These are phyloP conservation scores for Rhombomys opimus DNA, from an alignment of 2,113 vertebrate species.

Conservation along the genomic window DNA sequence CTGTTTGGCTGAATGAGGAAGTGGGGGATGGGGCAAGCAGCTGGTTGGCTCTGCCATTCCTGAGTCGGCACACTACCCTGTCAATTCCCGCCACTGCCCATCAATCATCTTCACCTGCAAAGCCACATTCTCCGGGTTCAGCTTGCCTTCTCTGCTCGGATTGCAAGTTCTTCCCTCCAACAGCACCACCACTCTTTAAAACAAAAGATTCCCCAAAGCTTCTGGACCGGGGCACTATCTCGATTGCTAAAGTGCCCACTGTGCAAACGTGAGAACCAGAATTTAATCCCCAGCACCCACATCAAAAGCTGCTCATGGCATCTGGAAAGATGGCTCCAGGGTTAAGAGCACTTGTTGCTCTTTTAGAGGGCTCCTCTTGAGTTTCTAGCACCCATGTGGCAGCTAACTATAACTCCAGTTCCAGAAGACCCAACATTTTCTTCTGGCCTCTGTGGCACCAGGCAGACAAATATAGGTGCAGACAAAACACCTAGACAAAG, in stretches of 20 bases:
- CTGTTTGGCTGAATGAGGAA: background rate
- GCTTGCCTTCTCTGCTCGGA: background rate
- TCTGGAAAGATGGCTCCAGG: background rate
- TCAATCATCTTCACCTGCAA: background rate
- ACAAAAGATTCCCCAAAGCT: background rate
- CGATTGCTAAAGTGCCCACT: background rate
- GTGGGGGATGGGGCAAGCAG: too few species aligned
- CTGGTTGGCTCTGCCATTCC: background rate
- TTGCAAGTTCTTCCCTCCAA: background rate
- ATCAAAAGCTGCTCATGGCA: background rate
- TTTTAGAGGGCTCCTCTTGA: background rate
- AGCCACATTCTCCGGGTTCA: background rate
- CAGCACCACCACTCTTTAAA: background rate
- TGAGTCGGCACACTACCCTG: background rate
- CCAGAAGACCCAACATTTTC: background rate
- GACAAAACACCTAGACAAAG: background rate
- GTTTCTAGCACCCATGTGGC: background rate
- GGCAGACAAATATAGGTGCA: background rate
- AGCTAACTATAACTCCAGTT: background rate
- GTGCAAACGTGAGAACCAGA: too few species aligned
- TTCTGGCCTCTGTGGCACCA: background rate
- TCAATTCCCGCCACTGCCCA: too few species aligned
- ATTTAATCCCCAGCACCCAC: background rate
- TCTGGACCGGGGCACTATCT: too few species aligned
- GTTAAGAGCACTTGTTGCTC: background rate